These are phyloP conservation scores for Peromyscus attwateri DNA, from an alignment of 2,797 vertebrate species.

Conservation along the genomic window DNA sequence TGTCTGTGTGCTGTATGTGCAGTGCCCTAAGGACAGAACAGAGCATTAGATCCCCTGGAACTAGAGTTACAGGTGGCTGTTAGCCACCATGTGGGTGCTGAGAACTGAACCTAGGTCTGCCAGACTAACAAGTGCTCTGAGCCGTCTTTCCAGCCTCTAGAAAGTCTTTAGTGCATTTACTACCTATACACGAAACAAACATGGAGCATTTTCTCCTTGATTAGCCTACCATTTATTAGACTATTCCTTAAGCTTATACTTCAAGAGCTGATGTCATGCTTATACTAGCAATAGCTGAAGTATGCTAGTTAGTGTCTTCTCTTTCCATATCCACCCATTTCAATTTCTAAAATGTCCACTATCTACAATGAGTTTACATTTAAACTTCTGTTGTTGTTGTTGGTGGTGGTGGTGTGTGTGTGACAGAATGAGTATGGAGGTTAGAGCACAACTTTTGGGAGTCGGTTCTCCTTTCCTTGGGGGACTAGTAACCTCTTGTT, in stretches of 20 bases:
- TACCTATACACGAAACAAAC: neutral
- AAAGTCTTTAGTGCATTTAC: neutral
- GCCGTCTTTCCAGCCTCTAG: neutral
- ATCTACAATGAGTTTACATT: neutral
- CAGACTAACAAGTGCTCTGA: neutral
- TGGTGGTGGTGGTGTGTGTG: no score
- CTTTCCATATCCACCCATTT: conserved; percentile 2
- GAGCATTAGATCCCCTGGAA: neutral
- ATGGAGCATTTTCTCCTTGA: neutral
- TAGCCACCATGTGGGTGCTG: neutral
- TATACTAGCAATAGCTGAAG: neutral
- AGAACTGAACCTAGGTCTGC: neutral
- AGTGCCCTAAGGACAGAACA: neutral
- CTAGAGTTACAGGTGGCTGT: neutral
- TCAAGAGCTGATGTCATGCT: neutral
- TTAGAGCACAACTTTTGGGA: neutral
- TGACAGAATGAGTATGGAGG: no score
- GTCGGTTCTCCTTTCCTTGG: neutral
- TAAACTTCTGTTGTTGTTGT: neutral
- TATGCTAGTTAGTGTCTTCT: neutral
- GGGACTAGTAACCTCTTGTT: neutral
- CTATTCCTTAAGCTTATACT: neutral
- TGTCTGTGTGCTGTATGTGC: neutral
- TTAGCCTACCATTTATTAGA: neutral
- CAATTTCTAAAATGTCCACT: conserved; percentile 33